Evolutionary conservation across 2,888 invertebrate species (phyloP), one percentile per base, ranked within the genome.

Genomic region (Acrobasis suavella): DNA sequence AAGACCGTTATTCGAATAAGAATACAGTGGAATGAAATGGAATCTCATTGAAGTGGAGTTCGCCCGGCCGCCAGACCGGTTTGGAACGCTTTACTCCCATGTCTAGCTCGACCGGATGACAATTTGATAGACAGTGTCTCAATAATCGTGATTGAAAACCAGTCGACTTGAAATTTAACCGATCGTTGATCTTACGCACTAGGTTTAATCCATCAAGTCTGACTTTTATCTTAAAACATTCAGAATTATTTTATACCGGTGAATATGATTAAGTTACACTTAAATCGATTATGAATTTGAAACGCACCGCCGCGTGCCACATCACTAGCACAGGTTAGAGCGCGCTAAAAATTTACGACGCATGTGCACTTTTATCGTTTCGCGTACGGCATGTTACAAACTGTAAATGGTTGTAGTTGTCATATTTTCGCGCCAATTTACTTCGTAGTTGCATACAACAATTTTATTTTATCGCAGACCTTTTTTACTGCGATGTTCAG

Each of bases 11-110:
- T 80, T 86, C 81, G 80, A 80, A 80, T 86, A 89, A 89, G 91
- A 91, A 91, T 91, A 90, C 89, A 86, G 85, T 82, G 87, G 85
- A 87, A 87, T 87, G 87, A 89, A 90, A 89, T 85, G 89, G 91
- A 91, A 91, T 92, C 88, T 91, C 89, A 91, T 91, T 90, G 91
- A 89, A 87, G 87, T 85, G 79, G 77, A 83, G 84, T 84, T 80
- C 72, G 80, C 73, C 78, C 69, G 73, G 83, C 84, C 75, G 83
- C 78, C 74, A 75, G 82, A 91, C 91, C 89, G 90, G 91, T 91
- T 90, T 82, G 67, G 66, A 78, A 75, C 79, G 78, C 78, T 77
- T 82, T 82, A 73, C 80, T 80, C 78, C 75, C 76, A 69, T 73
- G 84, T 85, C 86, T 84, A 84, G 80, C 74, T 77, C 73, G 70